Evolutionary conservation across 2,113 vertebrate genomes (phyloP).

Genomic region (Pelmatolapia mariae): DNA sequence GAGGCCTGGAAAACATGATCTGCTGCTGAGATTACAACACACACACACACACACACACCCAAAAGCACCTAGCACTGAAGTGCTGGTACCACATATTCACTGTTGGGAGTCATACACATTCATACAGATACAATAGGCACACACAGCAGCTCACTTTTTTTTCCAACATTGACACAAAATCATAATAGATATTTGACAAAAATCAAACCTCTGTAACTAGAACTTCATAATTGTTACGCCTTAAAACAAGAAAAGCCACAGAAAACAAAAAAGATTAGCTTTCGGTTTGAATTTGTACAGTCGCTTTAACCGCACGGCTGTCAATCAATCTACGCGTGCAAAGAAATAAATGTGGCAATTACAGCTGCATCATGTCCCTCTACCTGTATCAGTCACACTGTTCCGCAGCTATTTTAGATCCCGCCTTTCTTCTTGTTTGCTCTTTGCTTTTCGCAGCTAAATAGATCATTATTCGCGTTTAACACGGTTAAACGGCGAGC

Average conservation of each 20-base stretch:
- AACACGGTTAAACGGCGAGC: background rate
- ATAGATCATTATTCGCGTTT: background rate
- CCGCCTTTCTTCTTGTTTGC: background rate
- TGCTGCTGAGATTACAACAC: conserved; percentile 76
- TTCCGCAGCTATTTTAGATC: background rate
- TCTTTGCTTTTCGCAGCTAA: background rate
- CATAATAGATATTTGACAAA: background rate
- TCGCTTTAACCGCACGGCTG: background rate
- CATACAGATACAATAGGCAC: conserved; percentile 26
- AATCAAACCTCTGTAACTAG: background rate
- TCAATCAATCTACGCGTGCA: background rate
- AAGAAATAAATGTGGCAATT: background rate
- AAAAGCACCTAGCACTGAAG: conserved; percentile 44
- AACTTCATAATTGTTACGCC: background rate
- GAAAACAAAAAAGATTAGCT: background rate
- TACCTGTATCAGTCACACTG: background rate
- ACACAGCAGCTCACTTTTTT: background rate
- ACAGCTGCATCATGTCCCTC: background rate
- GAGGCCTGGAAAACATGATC: conserved; percentile 79
- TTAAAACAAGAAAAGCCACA: background rate
- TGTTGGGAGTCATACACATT: conserved; percentile 39
- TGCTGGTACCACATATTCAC: conserved; percentile 21
- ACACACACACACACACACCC: conserved; percentile 25
- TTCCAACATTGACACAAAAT: background rate
- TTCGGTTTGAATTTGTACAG: background rate